A percentile compares a stretch with the other conserved stretches of the same genome.
phyloP scores from a whole-genome alignment of 1,140 invertebrate species.

The Lanistes nyassanus region DNA sequence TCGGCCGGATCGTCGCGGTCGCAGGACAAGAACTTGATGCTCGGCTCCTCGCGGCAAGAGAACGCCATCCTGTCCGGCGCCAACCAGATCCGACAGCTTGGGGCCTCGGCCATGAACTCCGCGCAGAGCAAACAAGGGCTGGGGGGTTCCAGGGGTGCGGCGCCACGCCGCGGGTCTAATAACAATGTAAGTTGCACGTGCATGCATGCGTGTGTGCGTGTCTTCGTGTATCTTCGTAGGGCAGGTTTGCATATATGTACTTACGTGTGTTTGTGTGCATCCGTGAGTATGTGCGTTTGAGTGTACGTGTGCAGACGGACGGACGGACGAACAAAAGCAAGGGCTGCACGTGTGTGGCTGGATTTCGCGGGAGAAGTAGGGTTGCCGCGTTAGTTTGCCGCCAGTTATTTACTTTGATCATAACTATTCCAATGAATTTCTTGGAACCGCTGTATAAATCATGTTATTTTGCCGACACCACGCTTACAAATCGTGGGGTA shows the following conservation, averaged over 20 bases:
- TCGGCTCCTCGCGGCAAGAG: neutral
- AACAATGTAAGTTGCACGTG: too few relatives aligned
- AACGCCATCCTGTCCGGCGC: slow-evolving; percentile 15
- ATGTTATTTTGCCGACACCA: too few relatives aligned
- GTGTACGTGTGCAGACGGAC: neutral
- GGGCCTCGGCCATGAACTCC: neutral
- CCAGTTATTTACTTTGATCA: too few relatives aligned
- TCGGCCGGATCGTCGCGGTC: neutral
- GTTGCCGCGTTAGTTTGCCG: too few relatives aligned
- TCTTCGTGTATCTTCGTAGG: neutral
- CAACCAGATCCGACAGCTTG: slow-evolving; percentile 23
- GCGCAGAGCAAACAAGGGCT: too few relatives aligned
- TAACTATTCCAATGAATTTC: too few relatives aligned
- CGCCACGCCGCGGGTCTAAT: too few relatives aligned
- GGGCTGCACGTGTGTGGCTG: slow-evolving; percentile 1
- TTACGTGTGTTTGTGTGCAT: slow-evolving; percentile 4
- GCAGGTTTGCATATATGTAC: neutral
- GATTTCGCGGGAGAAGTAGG: neutral
- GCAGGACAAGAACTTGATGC: neutral
- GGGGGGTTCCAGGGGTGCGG: too few relatives aligned
- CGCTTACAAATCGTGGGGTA: too few relatives aligned
- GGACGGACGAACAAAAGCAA: neutral
- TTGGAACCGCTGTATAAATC: too few relatives aligned
- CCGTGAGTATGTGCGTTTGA: slow-evolving; percentile 7
- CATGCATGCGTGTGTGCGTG: too few relatives aligned